Evolutionary conservation across 2,113 vertebrate genomes (phyloP), one percentile per base, ranked within the genome.

Genomic region (Platichthys flesus): DNA sequence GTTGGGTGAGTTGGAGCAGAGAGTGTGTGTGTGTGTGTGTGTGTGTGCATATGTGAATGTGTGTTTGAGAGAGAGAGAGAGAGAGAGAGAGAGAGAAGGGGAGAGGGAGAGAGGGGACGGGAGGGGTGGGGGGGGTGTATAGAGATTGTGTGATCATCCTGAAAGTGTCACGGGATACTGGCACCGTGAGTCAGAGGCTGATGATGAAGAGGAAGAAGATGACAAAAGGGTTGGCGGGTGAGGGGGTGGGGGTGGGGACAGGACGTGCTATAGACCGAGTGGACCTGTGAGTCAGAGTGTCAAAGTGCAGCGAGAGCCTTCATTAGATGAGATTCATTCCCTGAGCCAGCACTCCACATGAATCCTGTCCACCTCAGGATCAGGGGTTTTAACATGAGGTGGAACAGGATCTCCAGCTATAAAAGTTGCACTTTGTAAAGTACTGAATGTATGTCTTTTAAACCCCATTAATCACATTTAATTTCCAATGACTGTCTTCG

Each of bases 161-260:
- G 74, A 77, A 81, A 88, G 78, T 91, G 85, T 91, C 85, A 90
- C 86, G 81, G 79, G 81, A 92, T 90, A 86, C 90, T 86, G 92
- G 88, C 81, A 87, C 63, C 42, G 78, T 93, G 93, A 94, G 85
- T 93, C 92, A 94, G 82, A 82, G 74, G 74, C 65, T 76, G 78
- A 40, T 76, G 77, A 74, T 70, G 61, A 84, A 62, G 82, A 61
- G 60, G 69, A 75, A 58, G 63, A 78, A 49, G 67, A 64, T 8
- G 76, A 68, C 58, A 61, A 73, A 79, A 72, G 62, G 77, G 61
- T n/a, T 65, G 42, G 37, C 58, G 40, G 51, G 57, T 40, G 66
- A 10, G 16, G 52, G 61, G 62, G 65, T 28, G 59, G 35, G 63
- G 23, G 61, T 37, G 59, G 40, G 63, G 23, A 64, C 60, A 71